Evolutionary conservation across 2,113 vertebrate species (phyloP).

Genomic region (Proteles cristata): DNA sequence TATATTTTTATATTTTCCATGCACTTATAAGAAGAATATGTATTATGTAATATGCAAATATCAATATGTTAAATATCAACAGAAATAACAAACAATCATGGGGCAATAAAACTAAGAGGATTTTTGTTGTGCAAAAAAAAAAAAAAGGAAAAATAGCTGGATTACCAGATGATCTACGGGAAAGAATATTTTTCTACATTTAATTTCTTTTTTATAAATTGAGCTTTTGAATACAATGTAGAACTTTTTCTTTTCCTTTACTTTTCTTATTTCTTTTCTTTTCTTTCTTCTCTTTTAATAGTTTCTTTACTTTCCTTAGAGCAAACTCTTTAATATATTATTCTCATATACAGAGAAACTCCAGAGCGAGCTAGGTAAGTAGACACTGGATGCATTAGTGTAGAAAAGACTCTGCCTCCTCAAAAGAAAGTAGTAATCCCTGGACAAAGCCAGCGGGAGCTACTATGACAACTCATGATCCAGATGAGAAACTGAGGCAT

Average conservation of each 20-base stretch:
- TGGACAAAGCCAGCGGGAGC: fast-evolving
- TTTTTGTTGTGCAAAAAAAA: conserved; percentile 20
- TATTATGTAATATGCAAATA: conserved; percentile 21
- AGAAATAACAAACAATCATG: not conserved
- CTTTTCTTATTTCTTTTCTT: not conserved
- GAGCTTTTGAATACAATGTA: not conserved
- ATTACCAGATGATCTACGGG: too few species aligned
- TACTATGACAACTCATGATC: fast-evolving
- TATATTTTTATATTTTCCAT: not conserved
- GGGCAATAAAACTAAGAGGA: not conserved
- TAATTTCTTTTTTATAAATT: not conserved
- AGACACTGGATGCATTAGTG: fast-evolving
- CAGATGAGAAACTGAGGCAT: not conserved
- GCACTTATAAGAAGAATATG: not conserved
- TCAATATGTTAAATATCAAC: not conserved
- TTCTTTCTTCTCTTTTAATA: conserved; percentile 10
- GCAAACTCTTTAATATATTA: not conserved
- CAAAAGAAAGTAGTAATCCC: not conserved
- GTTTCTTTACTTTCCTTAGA: not conserved
- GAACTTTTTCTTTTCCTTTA: conserved; percentile 4
- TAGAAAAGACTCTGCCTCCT: fast-evolving
- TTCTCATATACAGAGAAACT: conserved; percentile 62
- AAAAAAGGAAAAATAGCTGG: not conserved
- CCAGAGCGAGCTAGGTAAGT: conserved; percentile 65
- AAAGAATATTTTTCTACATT: not conserved